Evolutionary conservation across 2,888 invertebrate genomes (phyloP), one percentile per base, ranked within the genome.

Genomic region (Apomyelois bistriatella): DNA sequence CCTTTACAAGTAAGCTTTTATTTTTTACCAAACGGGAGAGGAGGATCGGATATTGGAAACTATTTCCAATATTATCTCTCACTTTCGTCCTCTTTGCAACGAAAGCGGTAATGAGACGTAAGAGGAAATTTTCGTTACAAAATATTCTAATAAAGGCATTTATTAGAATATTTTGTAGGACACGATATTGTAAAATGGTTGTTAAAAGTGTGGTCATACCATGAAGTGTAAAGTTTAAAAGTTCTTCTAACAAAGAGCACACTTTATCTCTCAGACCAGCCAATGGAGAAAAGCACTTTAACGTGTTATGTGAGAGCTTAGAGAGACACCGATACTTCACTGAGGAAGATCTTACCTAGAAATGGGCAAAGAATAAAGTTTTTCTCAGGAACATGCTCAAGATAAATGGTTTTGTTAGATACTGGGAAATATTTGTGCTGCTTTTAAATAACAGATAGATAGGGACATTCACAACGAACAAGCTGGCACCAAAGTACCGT

Each of bases 281-380:
- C 10, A 49, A n/a, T 16, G 40, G 49, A n/a, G 10, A 30, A 50
- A 41, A 50, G 32, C 40, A 40, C 36, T 40, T 50, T 48, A 5
- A 30, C 40, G 40, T 38, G 38, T 49, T 49, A 10, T 15, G 48
- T 28, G 15, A 50, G 41, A 50, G 49, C 32, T 50, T 50, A 49
- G 49, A 49, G 36, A 37, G 17, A 17, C 49, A 30, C 22, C 13
- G 9, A 48, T 38, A 48, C 48, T 48, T 28, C 28, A 37, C 28
- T 13, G n/a, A 10, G 12, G 12, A 48, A 38, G 22, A 38, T 48
- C 22, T 28, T 13, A 22, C 37, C 12, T 9, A 36, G 13, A 38
- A 48, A 48, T 38, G 48, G 48, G 38, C 38, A 38, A 38, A 38
- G 48, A 17, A 48, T 38, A 38, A 38, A 48, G 38, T 38, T 47